Evolutionary conservation across 2,113 vertebrate species (phyloP).

Genomic region (Bombycilla garrulus): DNA sequence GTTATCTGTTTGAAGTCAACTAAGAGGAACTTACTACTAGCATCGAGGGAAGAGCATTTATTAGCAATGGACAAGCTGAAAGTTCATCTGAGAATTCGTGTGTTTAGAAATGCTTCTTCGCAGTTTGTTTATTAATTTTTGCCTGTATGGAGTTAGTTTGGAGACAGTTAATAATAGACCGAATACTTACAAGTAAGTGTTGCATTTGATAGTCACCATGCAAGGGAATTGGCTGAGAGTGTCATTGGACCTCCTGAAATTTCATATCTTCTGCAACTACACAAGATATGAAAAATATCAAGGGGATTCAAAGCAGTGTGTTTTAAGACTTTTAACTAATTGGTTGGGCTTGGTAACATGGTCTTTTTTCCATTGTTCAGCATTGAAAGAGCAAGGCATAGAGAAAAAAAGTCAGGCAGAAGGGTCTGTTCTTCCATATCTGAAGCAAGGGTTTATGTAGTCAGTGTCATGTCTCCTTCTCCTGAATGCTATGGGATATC

Average conservation of each 20-base stretch:
- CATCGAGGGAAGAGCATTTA: neutral
- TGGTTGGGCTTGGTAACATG: neutral
- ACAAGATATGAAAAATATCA: neutral
- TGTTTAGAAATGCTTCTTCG: neutral
- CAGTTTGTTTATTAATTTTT: neutral
- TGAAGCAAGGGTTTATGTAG: neutral
- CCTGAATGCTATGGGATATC: neutral
- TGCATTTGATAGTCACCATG: rapidly evolving
- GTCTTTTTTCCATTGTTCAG: neutral
- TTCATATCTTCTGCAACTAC: neutral
- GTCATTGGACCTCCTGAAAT: neutral
- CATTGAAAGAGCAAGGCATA: neutral
- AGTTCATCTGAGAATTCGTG: neutral
- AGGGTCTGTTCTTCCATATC: neutral
- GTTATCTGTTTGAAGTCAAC: neutral
- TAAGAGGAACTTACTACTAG: neutral
- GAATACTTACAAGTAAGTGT: neutral
- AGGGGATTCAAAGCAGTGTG: neutral
- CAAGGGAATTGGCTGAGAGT: neutral
- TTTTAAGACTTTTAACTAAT: neutral
- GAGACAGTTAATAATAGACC: neutral
- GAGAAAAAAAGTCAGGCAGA: neutral
- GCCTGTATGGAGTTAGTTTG: neutral
- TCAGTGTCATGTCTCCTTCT: neutral
- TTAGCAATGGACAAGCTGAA: neutral